phyloP scores from a whole-genome alignment of 2,888 invertebrate genomes.

The Athalia cordata region DNA sequence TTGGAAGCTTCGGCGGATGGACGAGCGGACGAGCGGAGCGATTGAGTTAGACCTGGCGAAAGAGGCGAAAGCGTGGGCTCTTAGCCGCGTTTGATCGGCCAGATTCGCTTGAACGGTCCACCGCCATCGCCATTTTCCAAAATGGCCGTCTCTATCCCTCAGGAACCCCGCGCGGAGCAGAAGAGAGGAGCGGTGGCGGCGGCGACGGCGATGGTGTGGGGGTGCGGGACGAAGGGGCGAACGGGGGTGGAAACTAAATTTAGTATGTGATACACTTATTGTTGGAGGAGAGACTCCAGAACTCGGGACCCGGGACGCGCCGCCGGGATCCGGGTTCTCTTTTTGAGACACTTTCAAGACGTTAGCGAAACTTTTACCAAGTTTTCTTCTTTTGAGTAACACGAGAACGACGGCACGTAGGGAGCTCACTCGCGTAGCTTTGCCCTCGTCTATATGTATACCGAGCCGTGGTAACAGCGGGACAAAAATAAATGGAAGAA shows the following conservation, averaged over 20 bases:
- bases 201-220: conserved; percentile 13
- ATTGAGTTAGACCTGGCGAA: conserved; percentile 72
- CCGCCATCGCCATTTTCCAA: conserved; percentile 59
- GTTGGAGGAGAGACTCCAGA: conserved; percentile 45
- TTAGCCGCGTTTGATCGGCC: conserved; percentile 73
- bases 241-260: conserved; percentile 67
- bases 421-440: not conserved
- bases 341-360: conserved; percentile 71
- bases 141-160: conserved; percentile 53
- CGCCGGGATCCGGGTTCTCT: conserved; percentile 51
- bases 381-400: conserved; percentile 51
- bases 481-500: conserved; percentile 1
- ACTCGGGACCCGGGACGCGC: conserved; percentile 37
- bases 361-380: conserved; percentile 67
- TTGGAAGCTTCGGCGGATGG: conserved; percentile 30
- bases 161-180: conserved; percentile 47
- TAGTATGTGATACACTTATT: conserved; percentile 73
- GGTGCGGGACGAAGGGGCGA: conserved; percentile 20
- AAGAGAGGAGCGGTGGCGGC: conserved; percentile 17
- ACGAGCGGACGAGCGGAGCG: conserved; percentile 45
- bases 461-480: not conserved
- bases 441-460: not conserved
- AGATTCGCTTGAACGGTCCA: conserved; percentile 72
- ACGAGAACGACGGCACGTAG: conserved; percentile 8
- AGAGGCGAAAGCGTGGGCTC: conserved; percentile 62